Base-by-base conservation (phyloP, 1,140 invertebrate species). In the Caenorhabditis remanei region DNA sequence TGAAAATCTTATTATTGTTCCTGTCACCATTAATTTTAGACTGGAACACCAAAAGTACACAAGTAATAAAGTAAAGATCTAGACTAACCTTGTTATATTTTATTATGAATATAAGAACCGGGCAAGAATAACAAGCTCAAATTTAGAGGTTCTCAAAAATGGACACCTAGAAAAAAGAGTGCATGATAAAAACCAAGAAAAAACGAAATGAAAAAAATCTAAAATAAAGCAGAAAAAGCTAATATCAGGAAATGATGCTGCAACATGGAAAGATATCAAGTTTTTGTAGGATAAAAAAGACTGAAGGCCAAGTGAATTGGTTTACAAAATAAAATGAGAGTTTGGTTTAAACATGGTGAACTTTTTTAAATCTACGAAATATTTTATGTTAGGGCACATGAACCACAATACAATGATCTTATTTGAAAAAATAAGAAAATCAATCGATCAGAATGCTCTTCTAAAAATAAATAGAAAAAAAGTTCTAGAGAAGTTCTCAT, bases 21-120 rank as follows among this genome's bases (percentile, higher is more conserved):
- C 43, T 79, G 71, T 79, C 71, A 50, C 71, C 71, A 79, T 50
- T 50, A 50, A 50, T 79, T 79, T 79, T 21, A 79, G 71, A 53
- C 8, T 21, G 43, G 46, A 79, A 79, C 71, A 79, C 65, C 65
- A 46, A 24, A 50, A 79, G 71, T 50, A 53, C 43, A 46, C 16
- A 24, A 32, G 7, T 32, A 32, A 32, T 32, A 79, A 46, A 21
- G 16, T 24, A 53, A 53, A 9, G 46, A 14, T 21, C 65, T 16
- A 43, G 40, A 16, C 41, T 71, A 71, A 43, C 16, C 21, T 43
- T 8, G 65, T 71, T 43, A 19, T n/a, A 19, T 71, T 71, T 71
- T 46, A 71, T 71, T 71, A 71, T 71, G 19, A 43, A 71, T 71
- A 16, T 1, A 46, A 43, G 11, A 9, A 40, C 9, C 8, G 11